A percentile compares a stretch with the other conserved stretches of the same genome.
phyloP scores from a whole-genome alignment of 1,140 invertebrate species.

The Drosophila micromelanica region DNA sequence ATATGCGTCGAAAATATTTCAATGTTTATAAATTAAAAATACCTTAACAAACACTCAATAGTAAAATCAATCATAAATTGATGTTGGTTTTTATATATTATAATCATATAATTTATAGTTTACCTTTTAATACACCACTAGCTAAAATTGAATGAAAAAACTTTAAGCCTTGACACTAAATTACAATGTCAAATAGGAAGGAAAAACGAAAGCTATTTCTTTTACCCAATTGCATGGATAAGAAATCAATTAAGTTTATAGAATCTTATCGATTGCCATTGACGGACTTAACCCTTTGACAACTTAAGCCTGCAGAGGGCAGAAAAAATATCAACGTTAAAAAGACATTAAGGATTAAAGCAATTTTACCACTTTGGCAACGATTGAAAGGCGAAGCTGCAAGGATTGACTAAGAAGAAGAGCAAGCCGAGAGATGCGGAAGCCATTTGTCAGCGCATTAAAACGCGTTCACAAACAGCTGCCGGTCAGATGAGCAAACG shows the following conservation, averaged over 20 bases:
- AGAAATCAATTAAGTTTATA: neutral
- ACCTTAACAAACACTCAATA: too few species aligned
- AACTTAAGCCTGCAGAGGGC: conserved; percentile 4
- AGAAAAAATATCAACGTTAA: conserved; percentile 35
- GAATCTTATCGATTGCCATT: neutral
- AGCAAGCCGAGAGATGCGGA: conserved; percentile 50
- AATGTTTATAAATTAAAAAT: too few species aligned
- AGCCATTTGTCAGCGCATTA: conserved; percentile 76
- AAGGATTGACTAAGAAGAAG: conserved; percentile 12
- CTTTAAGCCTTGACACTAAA: too few species aligned
- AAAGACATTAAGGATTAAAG: conserved; percentile 33
- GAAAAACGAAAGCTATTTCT: neutral
- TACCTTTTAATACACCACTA: too few species aligned
- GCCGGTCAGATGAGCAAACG: conserved; percentile 36
- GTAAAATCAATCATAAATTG: too few species aligned
- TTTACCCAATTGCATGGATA: neutral
- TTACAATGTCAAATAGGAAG: neutral
- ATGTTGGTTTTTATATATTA: too few species aligned
- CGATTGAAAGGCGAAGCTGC: conserved; percentile 36
- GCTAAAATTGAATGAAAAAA: too few species aligned
- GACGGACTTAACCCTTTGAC: conserved; percentile 29
- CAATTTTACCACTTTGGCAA: conserved; percentile 45
- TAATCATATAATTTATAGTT: too few species aligned
- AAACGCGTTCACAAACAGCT: conserved; percentile 63
- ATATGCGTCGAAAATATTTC: too few species aligned